Conservation (phyloP, 1,140 invertebrate species). For the Camponotus floridanus region DNA sequence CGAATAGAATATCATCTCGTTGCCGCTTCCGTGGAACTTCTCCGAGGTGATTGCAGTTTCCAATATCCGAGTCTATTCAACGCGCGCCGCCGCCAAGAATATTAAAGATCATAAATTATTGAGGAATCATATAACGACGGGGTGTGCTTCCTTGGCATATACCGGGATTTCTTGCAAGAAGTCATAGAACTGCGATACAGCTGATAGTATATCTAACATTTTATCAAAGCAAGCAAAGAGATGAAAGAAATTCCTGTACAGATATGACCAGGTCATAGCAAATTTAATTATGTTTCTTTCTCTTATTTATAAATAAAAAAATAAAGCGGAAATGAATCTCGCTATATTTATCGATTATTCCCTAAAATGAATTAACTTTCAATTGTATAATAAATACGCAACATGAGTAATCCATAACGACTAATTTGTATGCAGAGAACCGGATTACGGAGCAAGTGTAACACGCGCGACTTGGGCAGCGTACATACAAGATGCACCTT, state of each 20-base stretch:
- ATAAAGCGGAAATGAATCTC: not conserved
- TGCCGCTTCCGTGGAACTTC: not conserved
- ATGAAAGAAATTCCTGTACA: not conserved
- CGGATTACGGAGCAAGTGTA: not conserved
- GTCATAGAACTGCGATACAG: not conserved
- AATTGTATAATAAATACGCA: not conserved
- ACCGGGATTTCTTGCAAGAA: not conserved
- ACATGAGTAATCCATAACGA: not conserved
- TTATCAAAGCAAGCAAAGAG: not conserved
- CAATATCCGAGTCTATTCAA: constrained; percentile 38
- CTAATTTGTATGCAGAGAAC: not conserved
- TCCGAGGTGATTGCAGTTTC: constrained; percentile 3
- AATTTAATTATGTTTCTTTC: constrained; percentile 4
- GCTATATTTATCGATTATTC: too few species aligned
- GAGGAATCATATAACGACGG: constrained; percentile 16
- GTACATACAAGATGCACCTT: not conserved
- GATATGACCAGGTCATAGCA: not conserved
- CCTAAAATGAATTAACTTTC: not conserved
- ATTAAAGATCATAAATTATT: constrained; percentile 42
- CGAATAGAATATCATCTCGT: not conserved
- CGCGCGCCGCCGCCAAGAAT: constrained; percentile 25
- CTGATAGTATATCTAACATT: not conserved
- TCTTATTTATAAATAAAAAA: not conserved
- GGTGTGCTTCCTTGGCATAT: not conserved
- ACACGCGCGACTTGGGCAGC: not conserved